Evolutionary conservation across 2,888 invertebrate species (phyloP), one percentile per base, ranked within the genome.

Genomic region (Miltochrista miniata): DNA sequence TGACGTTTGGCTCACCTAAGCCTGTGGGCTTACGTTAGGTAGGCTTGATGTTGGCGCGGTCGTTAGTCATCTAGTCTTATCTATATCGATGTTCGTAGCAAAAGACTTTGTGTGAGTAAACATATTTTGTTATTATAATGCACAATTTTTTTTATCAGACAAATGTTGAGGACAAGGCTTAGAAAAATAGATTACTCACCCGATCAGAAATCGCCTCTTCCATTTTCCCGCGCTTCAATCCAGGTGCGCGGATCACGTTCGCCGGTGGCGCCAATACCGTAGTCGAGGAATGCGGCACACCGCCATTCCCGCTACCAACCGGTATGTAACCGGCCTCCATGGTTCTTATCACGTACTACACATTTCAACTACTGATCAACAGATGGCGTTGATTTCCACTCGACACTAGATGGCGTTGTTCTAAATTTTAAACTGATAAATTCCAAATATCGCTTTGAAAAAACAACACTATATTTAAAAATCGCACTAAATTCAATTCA

Each of bases 151-250:
- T n/a, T n/a, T n/a, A n/a, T n/a, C n/a, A n/a, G n/a, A n/a, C n/a
- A n/a, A n/a, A n/a, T n/a, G n/a, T n/a, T n/a, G n/a, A n/a, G n/a
- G n/a, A n/a, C n/a, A n/a, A n/a, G n/a, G n/a, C n/a, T n/a, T n/a
- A n/a, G n/a, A n/a, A n/a, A 11, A 31, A 29, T n/a, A 11, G 30
- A 41, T 7, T 8, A 53, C 96, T 95, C 69, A 96, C 96, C 94
- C 96, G 93, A 86, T 96, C 95, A 44, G 94, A 93, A 54, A 96
- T 94, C 51, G 95, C 93, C 66, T 95, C 94, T 75, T 96, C 96
- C 79, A 94, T 94, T 82, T 95, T 96, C 64, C 96, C 96, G 76
- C 96, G 93, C 76, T 96, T 96, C 69, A 96, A 87, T 33, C 94
- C 95, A 24, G 96, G 96, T 70, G 96, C 96, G 61, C 96, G 93